Conservation (phyloP, 2,888 invertebrate genomes). For the Camponotus fellah region DNA sequence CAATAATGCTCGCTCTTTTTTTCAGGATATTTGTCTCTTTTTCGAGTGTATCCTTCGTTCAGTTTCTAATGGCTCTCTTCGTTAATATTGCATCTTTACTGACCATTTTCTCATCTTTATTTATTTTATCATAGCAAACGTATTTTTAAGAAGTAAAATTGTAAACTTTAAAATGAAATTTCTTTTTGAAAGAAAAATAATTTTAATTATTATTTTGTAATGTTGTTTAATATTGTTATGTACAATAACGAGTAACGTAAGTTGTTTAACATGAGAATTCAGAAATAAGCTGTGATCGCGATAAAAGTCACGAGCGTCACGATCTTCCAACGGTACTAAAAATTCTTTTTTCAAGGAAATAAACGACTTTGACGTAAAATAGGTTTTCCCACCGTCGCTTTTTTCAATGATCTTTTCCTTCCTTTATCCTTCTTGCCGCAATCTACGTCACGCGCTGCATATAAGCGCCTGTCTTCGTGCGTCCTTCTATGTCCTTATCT, state of each 20-base stretch:
- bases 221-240: neutral
- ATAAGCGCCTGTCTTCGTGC: slow-evolving; percentile 40
- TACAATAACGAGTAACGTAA: neutral
- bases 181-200: neutral
- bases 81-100: neutral
- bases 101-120: neutral
- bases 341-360: slow-evolving; percentile 19
- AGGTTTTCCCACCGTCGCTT: slow-evolving; percentile 21
- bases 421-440: slow-evolving; percentile 35
- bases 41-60: neutral
- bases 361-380: slow-evolving; percentile 44
- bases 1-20: neutral
- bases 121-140: neutral
- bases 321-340: slow-evolving; percentile 7
- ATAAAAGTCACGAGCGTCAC: slow-evolving; percentile 22
- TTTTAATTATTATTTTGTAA: neutral
- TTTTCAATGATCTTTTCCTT: slow-evolving; percentile 46
- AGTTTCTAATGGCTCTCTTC: neutral
- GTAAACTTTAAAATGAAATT: neutral
- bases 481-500: slow-evolving; percentile 27
- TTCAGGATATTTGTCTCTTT: neutral
- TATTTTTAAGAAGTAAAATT: neutral
- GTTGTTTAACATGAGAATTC: neutral
- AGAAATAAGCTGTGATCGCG: neutral
- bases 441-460: slow-evolving; percentile 50